Base-by-base conservation (phyloP, 2,113 vertebrate genomes). In the Sinosuthora webbiana region DNA sequence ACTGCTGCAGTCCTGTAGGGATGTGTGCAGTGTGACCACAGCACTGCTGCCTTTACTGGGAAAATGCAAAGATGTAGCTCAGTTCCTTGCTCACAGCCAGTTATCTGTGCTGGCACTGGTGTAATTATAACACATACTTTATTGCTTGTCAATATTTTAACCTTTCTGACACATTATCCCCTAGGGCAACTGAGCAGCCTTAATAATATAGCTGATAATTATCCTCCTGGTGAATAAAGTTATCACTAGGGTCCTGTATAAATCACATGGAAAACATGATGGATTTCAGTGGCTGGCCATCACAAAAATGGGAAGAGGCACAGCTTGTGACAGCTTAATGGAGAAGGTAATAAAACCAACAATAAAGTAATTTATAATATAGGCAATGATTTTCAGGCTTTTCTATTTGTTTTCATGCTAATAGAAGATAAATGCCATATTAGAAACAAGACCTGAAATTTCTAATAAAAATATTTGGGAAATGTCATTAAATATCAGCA, bases 371-470 rank as follows among this genome's bases (percentile, higher is more conserved):
- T 96, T 95, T 94, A 77, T 91, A 96, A 94, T 77, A 93, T 59
- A 93, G 79, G 91, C 63, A 45, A 11, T 80, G 92, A 87, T 94
- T 95, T 84, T 78, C 76, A 74, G 79, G 53, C 55, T 78, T 87
- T 93, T 94, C 56, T 87, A 65, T 93, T 97, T 95, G 89, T 96
- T 97, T 97, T 96, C 64, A 67, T 60, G 88, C 81, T 95, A 94
- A 97, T 96, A 83, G 93, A 95, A 97, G 96, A 96, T 77, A 94
- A 93, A 95, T 95, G 95, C 94, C 94, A 91, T 95, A 96, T 92
- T 92, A 94, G 88, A 93, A 97, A 96, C 53, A 64, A 92, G 87
- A 91, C 65, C 75, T 95, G 91, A 95, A 93, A 95, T 90, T 94
- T 93, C 85, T 95, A 91, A 92, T 96, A 90, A 97, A 97, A 97